Evolutionary conservation across 30 jellyfish, hydroid and myxozoan species (phyloP).

Genomic region (Cassiopea xamachana): DNA sequence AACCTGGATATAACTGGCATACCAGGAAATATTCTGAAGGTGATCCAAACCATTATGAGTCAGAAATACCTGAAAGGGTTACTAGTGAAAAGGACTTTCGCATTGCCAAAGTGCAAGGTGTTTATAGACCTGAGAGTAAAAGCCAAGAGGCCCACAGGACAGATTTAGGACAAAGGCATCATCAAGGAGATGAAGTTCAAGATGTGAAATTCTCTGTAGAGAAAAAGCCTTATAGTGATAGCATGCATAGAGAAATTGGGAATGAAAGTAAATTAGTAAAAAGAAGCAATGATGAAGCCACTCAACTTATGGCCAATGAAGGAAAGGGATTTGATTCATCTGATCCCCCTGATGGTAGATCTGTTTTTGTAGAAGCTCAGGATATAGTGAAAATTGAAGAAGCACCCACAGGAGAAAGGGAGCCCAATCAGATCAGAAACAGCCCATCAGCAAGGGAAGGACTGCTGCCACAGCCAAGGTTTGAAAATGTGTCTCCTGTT

Average conservation of each 20-base stretch:
- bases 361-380: not conserved
- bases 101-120: not conserved
- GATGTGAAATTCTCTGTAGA: not conserved
- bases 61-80: not conserved
- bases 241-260: not conserved
- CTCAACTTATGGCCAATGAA: not conserved
- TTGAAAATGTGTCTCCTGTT: conserved; percentile 29
- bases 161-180: conserved; percentile 1
- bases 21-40: conserved; percentile 18
- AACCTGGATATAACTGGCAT: conserved; percentile 5
- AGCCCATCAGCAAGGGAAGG: not conserved
- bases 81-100: not conserved
- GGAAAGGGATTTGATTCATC: not conserved
- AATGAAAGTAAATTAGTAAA: not conserved
- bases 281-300: not conserved
- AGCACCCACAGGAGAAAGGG: not conserved
- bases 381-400: not conserved
- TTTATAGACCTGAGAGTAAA: not conserved
- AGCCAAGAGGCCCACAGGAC: not conserved
- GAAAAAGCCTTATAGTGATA: not conserved
- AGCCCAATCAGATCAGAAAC: not conserved
- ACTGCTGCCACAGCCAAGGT: not conserved
- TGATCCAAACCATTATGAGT: conserved; percentile 3
- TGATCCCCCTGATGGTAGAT: not conserved
- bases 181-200: not conserved